phyloP scores from a whole-genome alignment of 1,140 invertebrate species.

The Propsilocerus akamusi region DNA sequence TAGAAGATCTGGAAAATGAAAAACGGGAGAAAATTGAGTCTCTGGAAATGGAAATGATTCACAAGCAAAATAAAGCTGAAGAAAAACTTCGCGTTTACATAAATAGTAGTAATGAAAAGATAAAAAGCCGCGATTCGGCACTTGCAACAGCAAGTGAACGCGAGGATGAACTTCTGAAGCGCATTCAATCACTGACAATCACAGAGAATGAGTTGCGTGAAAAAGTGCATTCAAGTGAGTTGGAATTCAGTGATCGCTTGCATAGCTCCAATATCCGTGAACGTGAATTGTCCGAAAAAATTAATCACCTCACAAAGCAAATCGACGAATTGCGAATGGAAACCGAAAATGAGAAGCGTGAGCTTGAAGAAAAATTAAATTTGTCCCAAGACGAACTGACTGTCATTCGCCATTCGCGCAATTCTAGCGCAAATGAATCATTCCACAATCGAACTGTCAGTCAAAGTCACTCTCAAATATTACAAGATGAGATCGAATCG shows the following conservation, averaged over 20 bases:
- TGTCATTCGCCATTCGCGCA: slow-evolving; percentile 14
- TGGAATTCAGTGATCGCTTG: slow-evolving; percentile 11
- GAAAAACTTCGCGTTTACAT: slow-evolving; percentile 15
- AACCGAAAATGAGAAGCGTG: slow-evolving; percentile 13
- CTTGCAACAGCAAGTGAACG: slow-evolving; percentile 12
- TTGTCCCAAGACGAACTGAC: slow-evolving; percentile 21
- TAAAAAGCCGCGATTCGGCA: slow-evolving; percentile 12
- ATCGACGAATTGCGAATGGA: slow-evolving; percentile 11
- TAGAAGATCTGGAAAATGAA: slow-evolving; percentile 15
- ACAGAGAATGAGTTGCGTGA: slow-evolving; percentile 18
- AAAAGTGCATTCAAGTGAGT: slow-evolving; percentile 13
- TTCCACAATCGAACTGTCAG: not conserved
- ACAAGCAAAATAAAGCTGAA: slow-evolving; percentile 14
- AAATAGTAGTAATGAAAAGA: slow-evolving; percentile 13
- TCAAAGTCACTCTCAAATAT: slow-evolving; percentile 17
- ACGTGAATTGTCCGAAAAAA: slow-evolving; percentile 15
- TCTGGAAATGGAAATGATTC: slow-evolving; percentile 14
- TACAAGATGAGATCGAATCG: slow-evolving; percentile 48
- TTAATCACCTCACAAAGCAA: slow-evolving; percentile 15
- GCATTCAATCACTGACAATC: slow-evolving; percentile 13
- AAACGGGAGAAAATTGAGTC: slow-evolving; percentile 15
- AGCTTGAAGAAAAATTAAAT: slow-evolving; percentile 17
- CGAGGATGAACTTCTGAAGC: slow-evolving; percentile 16
- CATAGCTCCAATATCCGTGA: slow-evolving; percentile 15
- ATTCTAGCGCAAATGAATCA: not conserved